Conservation (phyloP, 2,113 vertebrate species). For the Rhodinocichla rosea region DNA sequence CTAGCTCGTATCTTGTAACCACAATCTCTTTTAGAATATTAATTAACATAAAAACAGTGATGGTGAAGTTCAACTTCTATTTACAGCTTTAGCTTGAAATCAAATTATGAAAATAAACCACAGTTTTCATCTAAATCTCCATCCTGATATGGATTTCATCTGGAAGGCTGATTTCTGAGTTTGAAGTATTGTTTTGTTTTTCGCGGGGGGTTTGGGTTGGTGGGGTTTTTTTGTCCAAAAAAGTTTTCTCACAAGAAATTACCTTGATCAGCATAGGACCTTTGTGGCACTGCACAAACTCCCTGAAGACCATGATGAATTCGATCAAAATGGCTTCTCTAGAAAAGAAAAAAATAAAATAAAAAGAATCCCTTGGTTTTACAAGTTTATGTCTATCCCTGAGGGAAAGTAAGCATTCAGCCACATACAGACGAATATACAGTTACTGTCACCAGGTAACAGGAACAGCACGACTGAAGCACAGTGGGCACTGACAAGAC, state of each 20-base stretch:
- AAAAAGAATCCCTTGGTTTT: rapidly evolving
- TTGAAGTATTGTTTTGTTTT: background rate
- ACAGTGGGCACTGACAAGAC: background rate
- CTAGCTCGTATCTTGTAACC: background rate
- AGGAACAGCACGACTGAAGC: rapidly evolving
- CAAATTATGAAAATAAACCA: background rate
- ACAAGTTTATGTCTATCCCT: background rate
- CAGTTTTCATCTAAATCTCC: background rate
- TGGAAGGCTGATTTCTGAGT: background rate
- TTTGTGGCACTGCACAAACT: constrained; percentile 73
- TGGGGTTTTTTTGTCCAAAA: rapidly evolving
- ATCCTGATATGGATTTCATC: background rate
- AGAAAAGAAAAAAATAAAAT: background rate
- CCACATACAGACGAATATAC: rapidly evolving
- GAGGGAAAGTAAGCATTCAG: background rate
- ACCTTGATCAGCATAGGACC: constrained; percentile 91
- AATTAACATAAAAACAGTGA: background rate
- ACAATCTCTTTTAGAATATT: background rate
- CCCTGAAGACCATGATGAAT: constrained; percentile 83
- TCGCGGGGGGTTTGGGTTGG: background rate
- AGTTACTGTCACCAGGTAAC: background rate
- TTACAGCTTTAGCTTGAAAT: background rate
- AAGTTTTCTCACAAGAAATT: background rate
- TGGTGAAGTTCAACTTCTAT: background rate
- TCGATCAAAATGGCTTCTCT: constrained; percentile 80